Base-by-base conservation (phyloP, 2,888 invertebrate species). In the Thelaira solivaga region DNA sequence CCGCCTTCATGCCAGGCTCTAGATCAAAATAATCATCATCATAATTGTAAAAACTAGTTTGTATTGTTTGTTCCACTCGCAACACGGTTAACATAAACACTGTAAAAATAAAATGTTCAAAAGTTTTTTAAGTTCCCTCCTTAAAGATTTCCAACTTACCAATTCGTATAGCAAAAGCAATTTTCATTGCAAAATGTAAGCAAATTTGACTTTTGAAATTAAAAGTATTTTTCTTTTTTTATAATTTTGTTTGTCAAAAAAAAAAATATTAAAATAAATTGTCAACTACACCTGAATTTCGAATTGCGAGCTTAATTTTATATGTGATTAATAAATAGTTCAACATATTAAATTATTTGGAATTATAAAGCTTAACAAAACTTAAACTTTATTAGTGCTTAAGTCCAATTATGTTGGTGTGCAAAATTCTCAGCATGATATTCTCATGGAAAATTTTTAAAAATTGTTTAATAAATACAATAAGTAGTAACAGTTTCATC, bases 151-250 rank as follows among this genome's bases (percentile, higher is more conserved):
- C 7, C 1, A 4, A 34, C 82, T 83, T 77, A 86, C 86, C 82
- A 68, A 84, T 76, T 81, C 81, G 82, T n/a, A 55, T 24, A 29
- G 53, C 69, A 75, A 61, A 51, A 74, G 68, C 82, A 68, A 76
- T 53, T 82, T 81, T 81, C 86, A 86, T 86, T 85, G 82, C n/a
- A n/a, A n/a, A n/a, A 81, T 80, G 82, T 71, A 82, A 82, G 81
- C 36, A 29, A 20, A 16, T 22, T 11, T 7, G 10, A 26, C 18
- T 47, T 16, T 16, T 3, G 24, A 8, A n/a, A n/a, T n/a, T 39
- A 10, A 11, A 43, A 16, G 7, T 29, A 8, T 16, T 34, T 31
- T 22, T 43, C 11, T n/a, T n/a, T 1, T 2, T 11, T n/a, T 26
- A 53, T 51, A 7, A 39, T 39, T 26, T 39, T 39, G 3, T 6